Evolutionary conservation across 2,888 invertebrate genomes (phyloP), one percentile per base, ranked within the genome.

Genomic region (Pimpla rufipes): DNA sequence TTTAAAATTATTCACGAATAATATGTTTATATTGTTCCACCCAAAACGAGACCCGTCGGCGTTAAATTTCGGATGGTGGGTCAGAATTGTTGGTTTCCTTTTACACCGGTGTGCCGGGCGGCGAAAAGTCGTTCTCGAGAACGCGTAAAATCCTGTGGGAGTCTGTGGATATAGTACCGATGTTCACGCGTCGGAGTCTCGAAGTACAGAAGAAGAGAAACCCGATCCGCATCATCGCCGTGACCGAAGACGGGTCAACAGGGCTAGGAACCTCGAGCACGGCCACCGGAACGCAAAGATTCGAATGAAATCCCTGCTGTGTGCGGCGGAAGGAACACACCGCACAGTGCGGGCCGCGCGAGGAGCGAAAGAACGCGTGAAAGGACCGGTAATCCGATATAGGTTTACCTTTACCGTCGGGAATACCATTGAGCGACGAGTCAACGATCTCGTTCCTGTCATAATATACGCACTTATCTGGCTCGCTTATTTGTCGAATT

Each of bases 201-300:
- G 23, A 50, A 75, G 50, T 79, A 68, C 62, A 75, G 50, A 77
- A 77, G 78, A 77, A 77, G 78, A 78, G 85, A 79, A 84, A 85
- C 47, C 70, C 79, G 84, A 85, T 85, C 77, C 79, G 81, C 73
- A 79, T 68, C 66, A 71, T 50, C 47, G 78, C 59, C 62, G 55
- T 57, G 70, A 68, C 80, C 75, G 80, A 77, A 66, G 85, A 81
- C 80, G 57, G 84, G 86, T 86, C 86, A 86, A 86, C 86, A 86
- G 85, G 85, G 78, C 79, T 5, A 29, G 79, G 68, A 79, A 85
- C 83, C 79, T 75, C 52, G 67, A 81, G 45, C 45, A 42, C 45
- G 50, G 59, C 67, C 57, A 73, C 68, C 71, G 59, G 79, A 75
- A 79, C 76, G 66, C 73, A 47, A 37, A 79, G 76, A 81, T 81